These are phyloP conservation scores for Neopelma chrysocephalum DNA, from an alignment of 2,797 vertebrate genomes.

Conservation along the genomic window DNA sequence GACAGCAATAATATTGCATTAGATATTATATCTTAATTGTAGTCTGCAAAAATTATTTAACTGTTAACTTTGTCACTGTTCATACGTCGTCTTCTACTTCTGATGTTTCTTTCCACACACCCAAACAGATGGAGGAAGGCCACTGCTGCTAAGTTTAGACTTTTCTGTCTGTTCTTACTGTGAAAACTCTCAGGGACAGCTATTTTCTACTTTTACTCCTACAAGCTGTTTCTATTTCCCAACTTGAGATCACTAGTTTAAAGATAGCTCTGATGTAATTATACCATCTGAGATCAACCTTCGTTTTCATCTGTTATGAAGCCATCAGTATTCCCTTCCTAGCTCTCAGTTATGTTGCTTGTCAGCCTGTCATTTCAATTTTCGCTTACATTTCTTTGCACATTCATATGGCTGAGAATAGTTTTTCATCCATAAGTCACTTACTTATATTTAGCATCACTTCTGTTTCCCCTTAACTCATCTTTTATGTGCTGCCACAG, in stretches of 20 bases:
- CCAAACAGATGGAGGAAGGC: neutral
- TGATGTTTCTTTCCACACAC: neutral
- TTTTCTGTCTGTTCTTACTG: constrained; percentile 5
- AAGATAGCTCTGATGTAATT: constrained; percentile 9
- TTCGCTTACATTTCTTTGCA: neutral
- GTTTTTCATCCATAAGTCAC: neutral
- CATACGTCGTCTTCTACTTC: neutral
- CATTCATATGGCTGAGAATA: neutral
- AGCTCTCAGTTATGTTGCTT: neutral
- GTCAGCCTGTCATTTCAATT: neutral
- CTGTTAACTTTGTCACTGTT: neutral
- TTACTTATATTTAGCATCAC: neutral
- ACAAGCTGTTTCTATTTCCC: constrained; percentile 28
- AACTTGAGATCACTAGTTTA: constrained; percentile 4
- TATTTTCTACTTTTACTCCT: constrained; percentile 40
- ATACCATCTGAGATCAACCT: neutral
- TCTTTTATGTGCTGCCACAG: neutral
- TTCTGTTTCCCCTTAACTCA: neutral
- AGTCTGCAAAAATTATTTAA: neutral
- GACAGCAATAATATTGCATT: neutral
- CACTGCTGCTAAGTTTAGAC: neutral
- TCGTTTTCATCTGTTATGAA: neutral
- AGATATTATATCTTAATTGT: neutral
- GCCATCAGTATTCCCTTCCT: neutral
- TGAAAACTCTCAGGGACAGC: constrained; percentile 8